A percentile compares a stretch with the other conserved stretches of the same genome.
Evolutionary conservation across 2,797 vertebrate species (phyloP).

Genomic region (Pangasius djambal): DNA sequence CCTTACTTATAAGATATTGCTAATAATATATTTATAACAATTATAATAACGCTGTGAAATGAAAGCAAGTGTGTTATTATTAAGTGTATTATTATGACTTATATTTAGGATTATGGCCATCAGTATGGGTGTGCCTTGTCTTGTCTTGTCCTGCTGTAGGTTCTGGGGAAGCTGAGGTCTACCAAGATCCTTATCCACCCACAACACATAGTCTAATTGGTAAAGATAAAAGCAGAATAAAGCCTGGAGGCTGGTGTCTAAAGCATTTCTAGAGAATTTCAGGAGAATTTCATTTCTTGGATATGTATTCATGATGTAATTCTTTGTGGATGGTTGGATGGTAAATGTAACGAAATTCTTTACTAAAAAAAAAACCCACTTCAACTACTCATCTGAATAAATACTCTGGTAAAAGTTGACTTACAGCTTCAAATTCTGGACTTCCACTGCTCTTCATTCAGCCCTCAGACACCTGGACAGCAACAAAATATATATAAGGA

Average conservation of each 20-base stretch:
- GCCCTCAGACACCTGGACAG: no score
- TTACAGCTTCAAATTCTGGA: not conserved
- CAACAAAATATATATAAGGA: no score
- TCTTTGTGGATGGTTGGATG: no score
- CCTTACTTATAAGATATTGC: not conserved
- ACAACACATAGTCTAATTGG: constrained; percentile 40
- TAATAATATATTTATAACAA: no score
- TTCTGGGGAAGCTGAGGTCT: constrained; percentile 40
- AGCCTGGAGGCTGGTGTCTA: not conserved
- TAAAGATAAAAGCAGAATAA: constrained; percentile 59
- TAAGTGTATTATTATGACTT: not conserved
- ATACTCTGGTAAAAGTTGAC: not conserved
- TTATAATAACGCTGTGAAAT: no score
- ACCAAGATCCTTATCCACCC: constrained; percentile 58
- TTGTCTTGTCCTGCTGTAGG: not conserved
- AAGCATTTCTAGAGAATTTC: constrained; percentile 54
- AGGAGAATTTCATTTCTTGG: not conserved
- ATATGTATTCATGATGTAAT: no score
- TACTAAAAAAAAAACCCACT: not conserved
- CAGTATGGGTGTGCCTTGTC: constrained; percentile 27
- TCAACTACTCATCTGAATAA: not conserved
- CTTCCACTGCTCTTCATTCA: no score
- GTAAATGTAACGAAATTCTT: not conserved
- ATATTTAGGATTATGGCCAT: not conserved
- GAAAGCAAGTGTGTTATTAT: not conserved